Evolutionary conservation across 1,140 invertebrate species (phyloP).

Genomic region (Listronotus oregonensis): DNA sequence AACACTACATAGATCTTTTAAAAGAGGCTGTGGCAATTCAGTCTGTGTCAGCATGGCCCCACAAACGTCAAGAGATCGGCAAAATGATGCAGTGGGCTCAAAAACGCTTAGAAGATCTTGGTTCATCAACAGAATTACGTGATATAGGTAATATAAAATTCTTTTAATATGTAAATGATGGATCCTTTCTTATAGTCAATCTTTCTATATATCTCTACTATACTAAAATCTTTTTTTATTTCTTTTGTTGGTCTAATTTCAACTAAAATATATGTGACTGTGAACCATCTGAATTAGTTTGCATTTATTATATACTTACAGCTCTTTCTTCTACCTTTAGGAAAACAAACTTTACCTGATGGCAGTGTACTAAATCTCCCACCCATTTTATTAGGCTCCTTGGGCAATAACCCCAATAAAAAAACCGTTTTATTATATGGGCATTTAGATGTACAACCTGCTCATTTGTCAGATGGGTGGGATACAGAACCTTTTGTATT

Average conservation of each 20-base stretch:
- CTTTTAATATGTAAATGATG: constrained; percentile 1
- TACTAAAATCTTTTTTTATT: no score
- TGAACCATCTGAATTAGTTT: no score
- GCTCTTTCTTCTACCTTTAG: no score
- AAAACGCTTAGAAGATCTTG: constrained; percentile 74
- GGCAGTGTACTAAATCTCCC: constrained; percentile 79
- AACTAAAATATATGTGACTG: no score
- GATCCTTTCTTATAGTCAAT: not conserved
- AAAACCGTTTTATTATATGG: constrained; percentile 95
- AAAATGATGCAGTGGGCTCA: constrained; percentile 83
- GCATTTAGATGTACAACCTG: constrained; percentile 98
- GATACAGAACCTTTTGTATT: constrained; percentile 92
- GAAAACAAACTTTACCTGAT: constrained; percentile 71
- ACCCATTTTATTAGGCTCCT: constrained; percentile 81
- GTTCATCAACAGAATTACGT: constrained; percentile 74
- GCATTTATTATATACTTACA: no score
- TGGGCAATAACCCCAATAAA: constrained; percentile 85
- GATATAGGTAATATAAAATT: constrained; percentile 69
- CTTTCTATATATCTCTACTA: not conserved
- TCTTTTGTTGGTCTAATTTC: no score
- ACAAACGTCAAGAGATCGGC: constrained; percentile 73
- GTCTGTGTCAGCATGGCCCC: constrained; percentile 92
- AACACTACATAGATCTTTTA: constrained; percentile 78
- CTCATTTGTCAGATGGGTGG: constrained; percentile 91
- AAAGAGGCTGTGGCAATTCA: constrained; percentile 90